Conservation (phyloP, 2,888 invertebrate species). For the Sialis lutaria region DNA sequence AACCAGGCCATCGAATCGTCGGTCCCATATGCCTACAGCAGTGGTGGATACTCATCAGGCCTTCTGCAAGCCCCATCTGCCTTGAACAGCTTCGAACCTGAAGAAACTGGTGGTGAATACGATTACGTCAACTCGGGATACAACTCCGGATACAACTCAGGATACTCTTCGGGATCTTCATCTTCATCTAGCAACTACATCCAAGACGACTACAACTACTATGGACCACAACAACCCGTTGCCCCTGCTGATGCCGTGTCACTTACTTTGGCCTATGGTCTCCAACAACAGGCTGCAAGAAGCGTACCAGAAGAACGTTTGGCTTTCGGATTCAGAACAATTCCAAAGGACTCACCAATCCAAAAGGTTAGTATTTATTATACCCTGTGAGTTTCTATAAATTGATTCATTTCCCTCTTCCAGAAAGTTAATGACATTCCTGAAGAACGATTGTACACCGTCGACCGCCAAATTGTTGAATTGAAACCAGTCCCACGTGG, state of each 20-base stretch:
- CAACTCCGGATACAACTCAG: neutral
- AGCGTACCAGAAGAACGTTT: slow-evolving; percentile 30
- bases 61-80: slow-evolving; percentile 3
- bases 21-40: slow-evolving; percentile 1
- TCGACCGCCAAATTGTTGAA: slow-evolving; percentile 33
- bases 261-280: slow-evolving; percentile 25
- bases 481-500: slow-evolving; percentile 17
- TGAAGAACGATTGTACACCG: slow-evolving; percentile 30
- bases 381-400: slow-evolving; percentile 1
- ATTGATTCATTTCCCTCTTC: neutral
- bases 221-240: slow-evolving; percentile 6
- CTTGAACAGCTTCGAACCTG: slow-evolving; percentile 6
- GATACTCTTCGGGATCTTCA: neutral
- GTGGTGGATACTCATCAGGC: neutral
- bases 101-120: slow-evolving; percentile 6
- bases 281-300: slow-evolving; percentile 21
- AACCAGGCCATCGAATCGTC: neutral
- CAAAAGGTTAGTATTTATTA: slow-evolving; percentile 6
- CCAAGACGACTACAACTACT: slow-evolving; percentile 6
- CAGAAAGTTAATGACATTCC: slow-evolving; percentile 21
- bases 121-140: slow-evolving; percentile 1
- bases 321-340: slow-evolving; percentile 30
- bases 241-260: slow-evolving; percentile 31
- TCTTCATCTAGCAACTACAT: slow-evolving; percentile 1
- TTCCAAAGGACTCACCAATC: slow-evolving; percentile 25